Conservation (phyloP, 2,888 invertebrate genomes). For the Phaedon cochleariae region DNA sequence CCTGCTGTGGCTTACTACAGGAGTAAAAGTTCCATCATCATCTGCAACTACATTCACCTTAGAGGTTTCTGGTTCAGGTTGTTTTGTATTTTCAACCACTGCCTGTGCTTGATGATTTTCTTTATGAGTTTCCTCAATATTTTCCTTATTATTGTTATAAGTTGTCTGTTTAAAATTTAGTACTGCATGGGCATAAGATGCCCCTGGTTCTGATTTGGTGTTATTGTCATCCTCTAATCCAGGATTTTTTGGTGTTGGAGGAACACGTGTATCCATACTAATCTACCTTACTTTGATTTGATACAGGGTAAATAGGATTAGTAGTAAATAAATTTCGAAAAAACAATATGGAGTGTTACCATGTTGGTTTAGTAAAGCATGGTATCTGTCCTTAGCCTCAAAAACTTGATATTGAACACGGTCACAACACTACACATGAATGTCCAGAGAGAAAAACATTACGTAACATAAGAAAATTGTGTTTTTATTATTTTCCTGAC, state of each 20-base stretch:
- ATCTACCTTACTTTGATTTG: constrained; percentile 36
- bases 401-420: constrained; percentile 43
- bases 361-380: constrained; percentile 62
- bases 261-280: constrained; percentile 56
- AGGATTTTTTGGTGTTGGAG: constrained; percentile 48
- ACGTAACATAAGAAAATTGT: constrained; percentile 36
- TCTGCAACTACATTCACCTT: constrained; percentile 54
- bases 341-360: constrained; percentile 62
- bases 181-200: constrained; percentile 77
- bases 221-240: constrained; percentile 47
- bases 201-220: constrained; percentile 62
- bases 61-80: constrained; percentile 36
- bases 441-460: constrained; percentile 36
- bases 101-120: constrained; percentile 34
- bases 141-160: constrained; percentile 55
- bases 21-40: constrained; percentile 58
- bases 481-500: constrained; percentile 22
- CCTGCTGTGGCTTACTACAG: constrained; percentile 58
- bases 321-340: constrained; percentile 43
- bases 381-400: constrained; percentile 45
- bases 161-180: constrained; percentile 65
- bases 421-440: constrained; percentile 41
- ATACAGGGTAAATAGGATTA: constrained; percentile 42
- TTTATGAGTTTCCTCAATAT: constrained; percentile 47
- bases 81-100: constrained; percentile 32